Conservation (phyloP, 2,888 invertebrate genomes). For the Patella pellucida region DNA sequence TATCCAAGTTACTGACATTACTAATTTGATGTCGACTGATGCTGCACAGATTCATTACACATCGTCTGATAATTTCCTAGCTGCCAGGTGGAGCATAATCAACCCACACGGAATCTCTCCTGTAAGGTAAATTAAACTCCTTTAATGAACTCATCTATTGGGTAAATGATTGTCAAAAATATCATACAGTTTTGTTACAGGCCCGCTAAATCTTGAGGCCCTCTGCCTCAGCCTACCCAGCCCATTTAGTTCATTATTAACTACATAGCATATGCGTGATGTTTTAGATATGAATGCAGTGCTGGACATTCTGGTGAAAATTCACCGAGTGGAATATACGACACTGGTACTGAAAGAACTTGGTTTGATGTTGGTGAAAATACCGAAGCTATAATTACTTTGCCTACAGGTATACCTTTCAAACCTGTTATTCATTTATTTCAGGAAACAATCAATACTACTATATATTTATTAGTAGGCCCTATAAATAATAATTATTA, state of each 20-base stretch:
- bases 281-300: constrained; percentile 45
- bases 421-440: too few species aligned
- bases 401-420: neutral
- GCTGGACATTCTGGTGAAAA: constrained; percentile 30
- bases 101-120: constrained; percentile 18
- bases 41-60: constrained; percentile 9
- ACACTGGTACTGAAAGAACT: constrained; percentile 21
- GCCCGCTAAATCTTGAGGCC: too few species aligned
- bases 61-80: constrained; percentile 23
- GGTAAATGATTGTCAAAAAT: too few species aligned
- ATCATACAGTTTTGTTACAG: too few species aligned
- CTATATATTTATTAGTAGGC: too few species aligned
- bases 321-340: constrained; percentile 34
- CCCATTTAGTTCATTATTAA: too few species aligned
- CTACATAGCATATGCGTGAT: too few species aligned
- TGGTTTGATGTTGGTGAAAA: constrained; percentile 37
- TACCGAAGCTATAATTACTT: constrained; percentile 19
- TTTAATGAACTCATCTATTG: too few species aligned
- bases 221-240: too few species aligned
- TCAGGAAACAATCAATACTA: too few species aligned
- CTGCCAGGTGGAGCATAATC: constrained; percentile 28
- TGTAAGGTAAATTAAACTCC: constrained; percentile 7
- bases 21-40: neutral
- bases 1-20: neutral
- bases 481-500: too few species aligned